These are phyloP conservation scores for Labrus mixtus DNA, from an alignment of 2,113 vertebrate species.

Conservation along the genomic window DNA sequence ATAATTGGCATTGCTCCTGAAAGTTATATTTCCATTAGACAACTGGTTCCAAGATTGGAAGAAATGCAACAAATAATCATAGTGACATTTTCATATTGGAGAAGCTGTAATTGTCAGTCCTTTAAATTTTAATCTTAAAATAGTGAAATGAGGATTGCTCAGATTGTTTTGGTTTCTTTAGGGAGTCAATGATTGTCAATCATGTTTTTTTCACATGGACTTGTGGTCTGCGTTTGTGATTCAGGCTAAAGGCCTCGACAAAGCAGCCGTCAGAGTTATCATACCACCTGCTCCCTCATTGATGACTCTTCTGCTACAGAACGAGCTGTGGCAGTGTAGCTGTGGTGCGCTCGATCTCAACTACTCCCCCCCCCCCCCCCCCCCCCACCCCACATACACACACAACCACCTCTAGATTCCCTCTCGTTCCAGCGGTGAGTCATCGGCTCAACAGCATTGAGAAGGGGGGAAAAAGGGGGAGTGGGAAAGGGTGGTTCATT, in stretches of 20 bases:
- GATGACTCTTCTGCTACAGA: neutral
- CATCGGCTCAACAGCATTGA: constrained; percentile 66
- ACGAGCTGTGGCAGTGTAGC: neutral
- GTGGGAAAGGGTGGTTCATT: constrained; percentile 67
- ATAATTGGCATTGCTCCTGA: no score
- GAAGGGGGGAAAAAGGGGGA: constrained; percentile 39
- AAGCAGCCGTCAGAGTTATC: neutral
- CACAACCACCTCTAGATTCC: constrained; percentile 29
- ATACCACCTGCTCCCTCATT: constrained; percentile 10
- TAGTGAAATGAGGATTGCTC: no score
- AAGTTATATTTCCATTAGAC: no score
- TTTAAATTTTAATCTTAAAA: no score
- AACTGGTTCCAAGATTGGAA: no score
- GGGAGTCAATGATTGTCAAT: no score
- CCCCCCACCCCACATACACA: neutral
- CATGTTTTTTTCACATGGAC: neutral
- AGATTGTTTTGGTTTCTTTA: neutral
- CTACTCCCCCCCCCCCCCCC: constrained; percentile 22
- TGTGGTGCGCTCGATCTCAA: constrained; percentile 38
- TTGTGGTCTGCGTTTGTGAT: neutral
- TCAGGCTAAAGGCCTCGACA: neutral
- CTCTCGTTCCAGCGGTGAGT: constrained; percentile 71
- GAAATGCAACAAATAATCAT: no score
- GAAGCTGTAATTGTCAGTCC: neutral
- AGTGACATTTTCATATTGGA: neutral